Base-by-base conservation (phyloP, 30 jellyfish, hydroid and myxozoan species). In the Aurelia sp. region DNA sequence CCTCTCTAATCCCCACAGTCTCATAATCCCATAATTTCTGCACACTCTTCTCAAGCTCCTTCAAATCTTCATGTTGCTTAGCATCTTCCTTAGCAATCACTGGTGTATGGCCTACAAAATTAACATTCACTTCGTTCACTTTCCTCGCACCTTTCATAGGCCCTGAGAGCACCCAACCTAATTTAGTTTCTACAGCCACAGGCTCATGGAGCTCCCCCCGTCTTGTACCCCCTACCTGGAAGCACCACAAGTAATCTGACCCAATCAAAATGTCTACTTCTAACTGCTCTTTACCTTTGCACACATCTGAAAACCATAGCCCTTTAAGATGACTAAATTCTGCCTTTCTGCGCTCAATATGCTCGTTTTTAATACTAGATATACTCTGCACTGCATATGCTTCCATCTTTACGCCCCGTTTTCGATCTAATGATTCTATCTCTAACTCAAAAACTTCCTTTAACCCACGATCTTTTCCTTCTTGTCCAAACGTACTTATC, bases 401-500 rank as follows among this genome's bases (percentile, higher is more conserved):
- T 2, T 27, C 33, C 33, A 27, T 0, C 33, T 27, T 27, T 27
- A 27, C 33, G 33, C 33, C 1, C 33, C 2, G 33, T 27, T 27
- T 27, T 27, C 33, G 33, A 27, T 27, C 33, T 27, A 27, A 27
- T 27, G 33, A 27, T 27, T 27, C 33, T 27, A 27, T 17, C 12
- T 62, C 72, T 10, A 17, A 40, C 27, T 62, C 72, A 18, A n/a
- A 62, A 62, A 62, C 16, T 62, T 57, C 16, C 21, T 18, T 62
- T n/a, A 40, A 40, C 12, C 16, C 21, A 62, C 27, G 20, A 12
- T 62, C 72, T 18, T 62, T 4, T 62, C 72, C 0, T 0, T 62
- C 72, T 18, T 62, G 72, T 62, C 72, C 0, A 62, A 62, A 62
- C 40, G 72, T 62, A 62, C 72, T 62, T n/a, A 62, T 17, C 20